phyloP scores from a whole-genome alignment of 2,113 vertebrate species.

The Channa argus region DNA sequence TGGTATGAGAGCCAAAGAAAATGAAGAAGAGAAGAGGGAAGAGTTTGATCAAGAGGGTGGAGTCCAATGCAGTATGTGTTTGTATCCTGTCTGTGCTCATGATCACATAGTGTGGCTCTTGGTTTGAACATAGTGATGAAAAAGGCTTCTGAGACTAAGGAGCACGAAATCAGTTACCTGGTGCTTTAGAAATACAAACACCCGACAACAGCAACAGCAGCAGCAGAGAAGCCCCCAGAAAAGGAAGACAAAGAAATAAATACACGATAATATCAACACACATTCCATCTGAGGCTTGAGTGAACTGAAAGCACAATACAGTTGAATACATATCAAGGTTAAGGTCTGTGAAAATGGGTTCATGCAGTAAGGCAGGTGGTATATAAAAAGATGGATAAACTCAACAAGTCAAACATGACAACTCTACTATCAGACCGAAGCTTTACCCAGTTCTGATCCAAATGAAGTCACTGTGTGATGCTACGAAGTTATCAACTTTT shows the following conservation, averaged over 20 bases:
- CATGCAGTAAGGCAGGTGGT: background rate
- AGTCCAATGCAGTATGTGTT: background rate
- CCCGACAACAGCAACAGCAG: slow-evolving; percentile 4
- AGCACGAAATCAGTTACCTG: slow-evolving; percentile 67
- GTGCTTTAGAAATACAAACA: slow-evolving; percentile 29
- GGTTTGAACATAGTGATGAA: slow-evolving; percentile 42
- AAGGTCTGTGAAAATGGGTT: slow-evolving; percentile 8
- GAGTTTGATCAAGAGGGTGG: slow-evolving; percentile 8
- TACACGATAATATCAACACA: slow-evolving; percentile 41
- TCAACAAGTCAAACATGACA: background rate
- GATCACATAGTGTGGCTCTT: slow-evolving; percentile 3
- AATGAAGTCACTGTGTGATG: background rate
- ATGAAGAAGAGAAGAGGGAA: slow-evolving; percentile 1
- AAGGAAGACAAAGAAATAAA: slow-evolving; percentile 26
- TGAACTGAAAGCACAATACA: slow-evolving; percentile 21
- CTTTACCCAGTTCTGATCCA: background rate
- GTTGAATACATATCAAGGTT: slow-evolving; percentile 20
- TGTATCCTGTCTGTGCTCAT: slow-evolving; percentile 3
- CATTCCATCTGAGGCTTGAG: background rate
- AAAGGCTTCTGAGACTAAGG: slow-evolving; percentile 34
- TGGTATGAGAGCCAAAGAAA: background rate
- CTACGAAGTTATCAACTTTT: background rate
- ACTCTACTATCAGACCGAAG: background rate
- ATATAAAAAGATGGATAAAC: slow-evolving; percentile 16
- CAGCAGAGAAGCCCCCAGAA: slow-evolving; percentile 8